Base-by-base conservation (phyloP, 2,888 invertebrate genomes). In the Ormyrus labotus region DNA sequence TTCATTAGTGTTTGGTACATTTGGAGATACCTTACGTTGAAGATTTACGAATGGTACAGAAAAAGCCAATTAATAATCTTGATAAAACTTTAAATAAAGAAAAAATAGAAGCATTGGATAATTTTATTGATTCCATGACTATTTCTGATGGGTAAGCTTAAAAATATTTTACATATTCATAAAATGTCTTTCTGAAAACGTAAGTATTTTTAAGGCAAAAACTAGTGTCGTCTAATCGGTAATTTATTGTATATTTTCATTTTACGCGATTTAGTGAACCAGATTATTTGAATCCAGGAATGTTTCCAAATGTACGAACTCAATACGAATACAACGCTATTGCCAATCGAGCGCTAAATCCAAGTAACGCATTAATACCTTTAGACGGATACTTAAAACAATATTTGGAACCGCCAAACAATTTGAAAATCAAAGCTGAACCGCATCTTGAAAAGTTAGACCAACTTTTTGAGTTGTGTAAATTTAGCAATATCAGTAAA, bases 261-360 rank as follows among this genome's bases (percentile, higher is more conserved):
- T 60, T 51, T n/a, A 48, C 9, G 53, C 11, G 6, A 55, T 63
- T 58, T 63, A 81, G 78, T 10, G 68, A 81, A 10, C 7, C 34
- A n/a, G 13, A 5, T 34, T 76, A 78, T 50, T 75, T 82, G 10
- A 77, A 74, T 45, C 81, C 85, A 11, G 88, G 85, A 57, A 84
- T 53, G 10, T 82, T 88, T 64, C 84, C 84, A 5, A 80, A 87
- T 72, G 84, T 87, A 64, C 77, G 65, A 0, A 64, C 81, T n/a
- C 89, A 89, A 57, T 84, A 87, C 70, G 61, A 79, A 0, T 89
- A 85, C 85, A 84, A 89, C 80, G 78, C 81, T 13, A 55, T 89
- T 19, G 80, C 86, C 0, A 64, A 84, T 82, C 86, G 89, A 6
- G 88, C 87, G 2, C 53, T 89, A 0, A 80, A 89, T 83, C 87